Conservation (phyloP, 2,797 vertebrate species). For the Cynopterus sphinx region DNA sequence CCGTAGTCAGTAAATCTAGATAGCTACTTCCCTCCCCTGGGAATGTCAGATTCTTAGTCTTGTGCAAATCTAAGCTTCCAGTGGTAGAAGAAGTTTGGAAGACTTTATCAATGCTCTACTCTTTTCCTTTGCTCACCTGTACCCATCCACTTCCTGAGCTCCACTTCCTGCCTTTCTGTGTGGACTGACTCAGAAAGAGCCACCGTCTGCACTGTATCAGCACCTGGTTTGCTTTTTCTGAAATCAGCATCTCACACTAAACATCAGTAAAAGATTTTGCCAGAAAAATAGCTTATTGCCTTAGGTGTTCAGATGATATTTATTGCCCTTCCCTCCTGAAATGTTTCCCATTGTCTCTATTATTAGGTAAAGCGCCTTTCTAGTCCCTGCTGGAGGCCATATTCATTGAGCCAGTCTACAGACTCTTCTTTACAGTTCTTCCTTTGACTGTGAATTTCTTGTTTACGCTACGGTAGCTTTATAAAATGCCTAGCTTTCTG, state of each 20-base stretch:
- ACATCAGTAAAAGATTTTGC: background rate
- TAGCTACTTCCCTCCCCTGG: background rate
- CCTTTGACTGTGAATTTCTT: background rate
- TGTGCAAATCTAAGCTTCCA: background rate
- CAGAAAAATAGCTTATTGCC: background rate
- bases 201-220: accelerated
- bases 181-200: background rate
- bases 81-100: no score
- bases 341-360: background rate
- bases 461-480: background rate
- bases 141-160: background rate
- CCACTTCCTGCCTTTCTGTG: background rate
- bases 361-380: background rate
- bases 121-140: background rate
- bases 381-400: background rate
- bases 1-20: background rate
- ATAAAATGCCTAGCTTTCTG: background rate
- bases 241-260: background rate
- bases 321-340: background rate
- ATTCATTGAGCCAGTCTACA: background rate
- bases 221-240: background rate
- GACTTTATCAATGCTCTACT: background rate
- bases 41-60: background rate
- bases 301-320: background rate
- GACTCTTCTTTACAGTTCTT: background rate